Evolutionary conservation across 1,140 invertebrate genomes (phyloP), one percentile per base, ranked within the genome.

Genomic region (Semibalanus balanoides): DNA sequence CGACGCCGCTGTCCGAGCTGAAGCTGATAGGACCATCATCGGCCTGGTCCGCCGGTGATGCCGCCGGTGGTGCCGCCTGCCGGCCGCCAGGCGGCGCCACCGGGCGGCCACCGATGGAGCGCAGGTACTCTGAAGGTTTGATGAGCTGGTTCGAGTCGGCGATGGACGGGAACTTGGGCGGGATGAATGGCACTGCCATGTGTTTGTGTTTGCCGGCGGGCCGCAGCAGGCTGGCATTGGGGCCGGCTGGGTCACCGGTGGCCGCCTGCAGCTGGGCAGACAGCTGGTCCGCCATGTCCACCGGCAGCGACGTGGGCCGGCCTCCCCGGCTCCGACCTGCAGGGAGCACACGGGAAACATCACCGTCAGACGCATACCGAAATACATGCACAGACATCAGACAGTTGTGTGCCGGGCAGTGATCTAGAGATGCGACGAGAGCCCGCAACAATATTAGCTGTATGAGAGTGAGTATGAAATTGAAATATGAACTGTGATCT

Each of bases 111-210:
- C 88, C 88, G 82, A 94, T 92, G 81, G 91, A 93, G 80, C 90
- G 89, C 77, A 96, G 86, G 84, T 96, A 96, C 83, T 96, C 93
- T 51, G 92, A 94, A 70, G 94, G 94, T 82, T 95, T 95, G 81
- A 96, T 94, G 72, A 95, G 87, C 30, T 93, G 90, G 74, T 91
- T 88, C 80, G 89, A 87, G 72, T 81, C 79, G 77, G 87, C 79
- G 74, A 86, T 87, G 81, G 88, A 87, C 40, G 89, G 89, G 85
- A 95, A 95, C 83, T 92, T 91, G 31, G 93, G 93, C 73, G 93
- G 93, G 82, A 95, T 91, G 86, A 95, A 95, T 78, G 93, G 91
- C 77, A 93, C 84, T 79, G 89, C 91, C 35, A 78, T 74, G 31
- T 73, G 73, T 72, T 77, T 76, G 19, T 72, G 75, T 14, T 74